Evolutionary conservation across 2,888 invertebrate genomes (phyloP).

Genomic region (Cephus nigrinus): DNA sequence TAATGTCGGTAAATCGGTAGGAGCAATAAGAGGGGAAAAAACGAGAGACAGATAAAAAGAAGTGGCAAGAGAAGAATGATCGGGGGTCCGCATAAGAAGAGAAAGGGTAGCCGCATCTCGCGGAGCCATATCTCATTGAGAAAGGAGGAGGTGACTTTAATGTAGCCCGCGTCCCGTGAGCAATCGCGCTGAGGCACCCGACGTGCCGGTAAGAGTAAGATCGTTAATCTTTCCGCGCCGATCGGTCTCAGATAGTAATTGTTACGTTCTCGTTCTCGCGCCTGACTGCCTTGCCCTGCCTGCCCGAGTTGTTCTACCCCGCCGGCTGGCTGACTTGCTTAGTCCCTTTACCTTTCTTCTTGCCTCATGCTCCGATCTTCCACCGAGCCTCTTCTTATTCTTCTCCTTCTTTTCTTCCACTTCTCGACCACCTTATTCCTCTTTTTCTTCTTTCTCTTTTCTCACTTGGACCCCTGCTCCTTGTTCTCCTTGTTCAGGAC

Average conservation of each 20-base stretch:
- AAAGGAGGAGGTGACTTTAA: conserved; percentile 65
- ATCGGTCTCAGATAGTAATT: conserved; percentile 66
- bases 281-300: conserved; percentile 45
- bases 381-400: not conserved
- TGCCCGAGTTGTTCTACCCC: conserved; percentile 20
- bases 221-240: conserved; percentile 66
- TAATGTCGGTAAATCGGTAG: not conserved
- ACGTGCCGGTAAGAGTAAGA: conserved; percentile 62
- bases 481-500: conserved; percentile 18
- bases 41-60: conserved; percentile 6
- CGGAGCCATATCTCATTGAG: conserved; percentile 65
- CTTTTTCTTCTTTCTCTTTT: conserved; percentile 16
- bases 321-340: conserved; percentile 2
- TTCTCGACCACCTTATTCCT: conserved; percentile 23
- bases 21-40: not conserved
- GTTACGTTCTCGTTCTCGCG: conserved; percentile 65
- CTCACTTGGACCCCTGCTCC: conserved; percentile 21
- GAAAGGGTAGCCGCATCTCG: conserved; percentile 41
- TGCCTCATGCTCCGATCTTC: not conserved
- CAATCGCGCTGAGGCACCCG: conserved; percentile 59
- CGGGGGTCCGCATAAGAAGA: conserved; percentile 5
- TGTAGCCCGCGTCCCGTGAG: conserved; percentile 60
- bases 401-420: conserved; percentile 21
- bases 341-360: conserved; percentile 3
- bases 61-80: conserved; percentile 22